phyloP scores from a whole-genome alignment of 2,797 vertebrate genomes.

The Pangasius larnaudii region DNA sequence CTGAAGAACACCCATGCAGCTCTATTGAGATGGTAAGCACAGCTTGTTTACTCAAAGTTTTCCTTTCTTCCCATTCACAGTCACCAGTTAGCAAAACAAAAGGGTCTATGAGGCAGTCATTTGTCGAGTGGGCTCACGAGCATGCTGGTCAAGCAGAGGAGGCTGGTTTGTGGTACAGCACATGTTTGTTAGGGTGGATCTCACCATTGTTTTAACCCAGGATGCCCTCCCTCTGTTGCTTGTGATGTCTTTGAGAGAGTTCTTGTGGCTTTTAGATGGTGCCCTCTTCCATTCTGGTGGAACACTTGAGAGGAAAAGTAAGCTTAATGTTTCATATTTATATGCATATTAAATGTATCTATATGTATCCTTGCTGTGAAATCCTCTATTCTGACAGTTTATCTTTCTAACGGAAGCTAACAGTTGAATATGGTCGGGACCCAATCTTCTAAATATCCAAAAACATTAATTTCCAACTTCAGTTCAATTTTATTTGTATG shows the following conservation, averaged over 20 bases:
- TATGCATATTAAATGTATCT: not conserved
- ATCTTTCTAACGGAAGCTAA: not conserved
- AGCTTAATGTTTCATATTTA: conserved; percentile 53
- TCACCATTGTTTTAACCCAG: conserved; percentile 80
- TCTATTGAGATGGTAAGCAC: conserved; percentile 77
- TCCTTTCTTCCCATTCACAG: conserved; percentile 71
- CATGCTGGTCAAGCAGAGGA: conserved; percentile 68
- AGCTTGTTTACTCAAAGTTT: conserved; percentile 80
- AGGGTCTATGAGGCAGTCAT: conserved; percentile 74
- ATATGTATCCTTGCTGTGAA: conserved; percentile 28
- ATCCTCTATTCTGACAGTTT: not conserved
- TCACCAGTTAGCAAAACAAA: conserved; percentile 77
- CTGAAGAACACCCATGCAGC: conserved; percentile 74
- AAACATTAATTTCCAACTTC: not conserved
- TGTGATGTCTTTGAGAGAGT: conserved; percentile 57
- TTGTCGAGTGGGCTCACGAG: conserved; percentile 76
- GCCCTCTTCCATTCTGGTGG: conserved; percentile 32
- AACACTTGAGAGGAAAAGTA: conserved; percentile 43
- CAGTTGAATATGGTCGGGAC: not conserved
- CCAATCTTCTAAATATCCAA: not conserved
- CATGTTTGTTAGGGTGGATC: conserved; percentile 76
- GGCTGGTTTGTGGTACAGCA: conserved; percentile 76
- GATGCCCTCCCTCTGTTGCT: conserved; percentile 57
- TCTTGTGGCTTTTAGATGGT: conserved; percentile 45
- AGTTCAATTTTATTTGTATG: not conserved